These are phyloP conservation scores for Entelurus aequoreus DNA, from an alignment of 2,113 vertebrate species.

Conservation along the genomic window DNA sequence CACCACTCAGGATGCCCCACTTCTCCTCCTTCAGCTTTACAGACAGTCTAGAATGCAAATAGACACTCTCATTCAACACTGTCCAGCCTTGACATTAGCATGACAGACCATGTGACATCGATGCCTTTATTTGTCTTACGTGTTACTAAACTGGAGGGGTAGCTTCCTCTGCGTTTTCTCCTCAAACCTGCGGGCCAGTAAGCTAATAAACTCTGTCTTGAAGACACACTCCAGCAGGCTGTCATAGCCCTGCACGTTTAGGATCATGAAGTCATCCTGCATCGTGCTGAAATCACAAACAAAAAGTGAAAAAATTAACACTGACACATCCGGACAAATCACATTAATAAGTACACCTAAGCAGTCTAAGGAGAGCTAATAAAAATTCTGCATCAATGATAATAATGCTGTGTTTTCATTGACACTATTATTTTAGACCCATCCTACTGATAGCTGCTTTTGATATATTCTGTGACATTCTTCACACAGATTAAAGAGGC, in stretches of 20 bases:
- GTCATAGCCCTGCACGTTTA: conserved; percentile 96
- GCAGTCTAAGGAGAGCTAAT: neutral
- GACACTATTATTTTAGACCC: too few relatives aligned
- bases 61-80: neutral
- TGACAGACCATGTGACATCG: neutral
- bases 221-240: conserved; percentile 92
- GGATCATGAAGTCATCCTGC: conserved; percentile 90
- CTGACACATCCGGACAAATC: too few relatives aligned
- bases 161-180: conserved; percentile 91
- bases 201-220: conserved; percentile 94
- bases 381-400: too few relatives aligned
- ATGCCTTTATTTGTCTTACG: conserved; percentile 72
- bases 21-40: conserved; percentile 96
- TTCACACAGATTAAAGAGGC: too few relatives aligned
- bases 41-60: conserved; percentile 77
- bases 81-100: neutral
- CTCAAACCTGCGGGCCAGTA: conserved; percentile 86
- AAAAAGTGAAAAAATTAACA: neutral
- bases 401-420: too few relatives aligned
- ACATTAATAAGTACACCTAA: too few relatives aligned
- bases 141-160: conserved; percentile 92
- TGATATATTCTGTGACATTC: too few relatives aligned
- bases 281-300: conserved; percentile 71
- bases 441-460: too few relatives aligned
- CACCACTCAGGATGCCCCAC: conserved; percentile 91